A percentile compares a stretch with the other conserved stretches of the same genome.
These are phyloP conservation scores for Drosophila lutescens DNA, from an alignment of 2,888 invertebrate genomes.

Conservation along the genomic window DNA sequence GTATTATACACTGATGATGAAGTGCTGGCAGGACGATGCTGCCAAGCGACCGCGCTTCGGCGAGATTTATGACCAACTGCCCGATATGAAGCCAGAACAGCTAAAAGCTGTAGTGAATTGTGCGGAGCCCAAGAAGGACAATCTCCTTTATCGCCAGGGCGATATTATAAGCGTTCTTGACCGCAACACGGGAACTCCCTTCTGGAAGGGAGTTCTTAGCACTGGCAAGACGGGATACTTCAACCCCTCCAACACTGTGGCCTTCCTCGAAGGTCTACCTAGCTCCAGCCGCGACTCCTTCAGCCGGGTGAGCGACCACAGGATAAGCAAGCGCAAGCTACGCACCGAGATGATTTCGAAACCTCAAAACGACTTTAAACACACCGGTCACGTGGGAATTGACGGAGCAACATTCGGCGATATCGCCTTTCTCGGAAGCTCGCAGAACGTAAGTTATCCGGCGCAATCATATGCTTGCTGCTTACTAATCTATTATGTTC, in stretches of 20 bases:
- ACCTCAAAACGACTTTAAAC: slow-evolving; percentile 98
- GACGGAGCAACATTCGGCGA: slow-evolving; percentile 99
- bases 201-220: slow-evolving; percentile 96
- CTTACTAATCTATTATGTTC: background rate
- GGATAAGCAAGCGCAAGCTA: slow-evolving; percentile 88
- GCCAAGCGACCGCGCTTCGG: slow-evolving; percentile 94
- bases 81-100: slow-evolving; percentile 95
- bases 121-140: slow-evolving; percentile 87
- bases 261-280: slow-evolving; percentile 89
- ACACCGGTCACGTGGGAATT: slow-evolving; percentile 97
- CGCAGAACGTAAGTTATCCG: slow-evolving; percentile 81
- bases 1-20: slow-evolving; percentile 95
- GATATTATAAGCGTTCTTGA: slow-evolving; percentile 97
- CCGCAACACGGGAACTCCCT: slow-evolving; percentile 88
- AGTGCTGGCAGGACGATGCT: slow-evolving; percentile 98
- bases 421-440: slow-evolving; percentile 87
- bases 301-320: slow-evolving; percentile 86
- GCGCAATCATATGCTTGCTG: no score
- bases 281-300: slow-evolving; percentile 86
- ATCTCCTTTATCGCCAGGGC: slow-evolving; percentile 92
- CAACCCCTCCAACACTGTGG: slow-evolving; percentile 94
- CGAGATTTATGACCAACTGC: slow-evolving; percentile 91
- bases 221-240: slow-evolving; percentile 97
- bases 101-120: slow-evolving; percentile 90
- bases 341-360: slow-evolving; percentile 97